phyloP scores from a whole-genome alignment of 2,113 vertebrate genomes.

The Onychostruthus taczanowskii region DNA sequence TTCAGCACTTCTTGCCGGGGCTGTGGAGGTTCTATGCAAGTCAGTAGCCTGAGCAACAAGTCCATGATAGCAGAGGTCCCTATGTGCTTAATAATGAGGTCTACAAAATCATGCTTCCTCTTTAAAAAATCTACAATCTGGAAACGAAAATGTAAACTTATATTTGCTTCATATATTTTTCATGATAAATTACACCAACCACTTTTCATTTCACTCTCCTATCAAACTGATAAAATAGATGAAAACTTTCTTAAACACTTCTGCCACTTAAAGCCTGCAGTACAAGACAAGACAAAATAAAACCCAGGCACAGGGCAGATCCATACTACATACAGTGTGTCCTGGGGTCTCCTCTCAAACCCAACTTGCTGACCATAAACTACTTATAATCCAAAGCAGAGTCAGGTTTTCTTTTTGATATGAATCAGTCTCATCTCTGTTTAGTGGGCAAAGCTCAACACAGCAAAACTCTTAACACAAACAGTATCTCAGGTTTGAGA shows the following conservation, averaged over 20 bases:
- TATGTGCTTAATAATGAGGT: conserved; percentile 97
- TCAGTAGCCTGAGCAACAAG: conserved; percentile 93
- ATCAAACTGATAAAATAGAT: background rate
- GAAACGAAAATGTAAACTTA: background rate
- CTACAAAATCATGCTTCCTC: conserved; percentile 93
- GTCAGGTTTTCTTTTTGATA: background rate
- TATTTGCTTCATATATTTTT: background rate
- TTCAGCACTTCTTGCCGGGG: conserved; percentile 94
- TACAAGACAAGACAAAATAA: background rate
- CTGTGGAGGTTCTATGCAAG: conserved; percentile 95
- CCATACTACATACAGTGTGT: background rate
- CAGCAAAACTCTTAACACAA: background rate
- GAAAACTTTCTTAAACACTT: background rate
- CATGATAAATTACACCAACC: background rate
- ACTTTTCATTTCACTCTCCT: background rate
- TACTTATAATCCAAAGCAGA: background rate
- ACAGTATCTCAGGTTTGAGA: background rate
- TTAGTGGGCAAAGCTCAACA: background rate
- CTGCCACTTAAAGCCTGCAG: background rate
- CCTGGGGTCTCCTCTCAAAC: background rate
- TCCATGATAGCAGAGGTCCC: conserved; percentile 99
- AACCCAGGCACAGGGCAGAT: background rate
- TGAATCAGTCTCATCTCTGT: background rate
- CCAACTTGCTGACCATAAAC: background rate
- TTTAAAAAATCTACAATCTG: conserved; percentile 96